phyloP scores from a whole-genome alignment of 2,113 vertebrate species.

The Amphilophus citrinellus region DNA sequence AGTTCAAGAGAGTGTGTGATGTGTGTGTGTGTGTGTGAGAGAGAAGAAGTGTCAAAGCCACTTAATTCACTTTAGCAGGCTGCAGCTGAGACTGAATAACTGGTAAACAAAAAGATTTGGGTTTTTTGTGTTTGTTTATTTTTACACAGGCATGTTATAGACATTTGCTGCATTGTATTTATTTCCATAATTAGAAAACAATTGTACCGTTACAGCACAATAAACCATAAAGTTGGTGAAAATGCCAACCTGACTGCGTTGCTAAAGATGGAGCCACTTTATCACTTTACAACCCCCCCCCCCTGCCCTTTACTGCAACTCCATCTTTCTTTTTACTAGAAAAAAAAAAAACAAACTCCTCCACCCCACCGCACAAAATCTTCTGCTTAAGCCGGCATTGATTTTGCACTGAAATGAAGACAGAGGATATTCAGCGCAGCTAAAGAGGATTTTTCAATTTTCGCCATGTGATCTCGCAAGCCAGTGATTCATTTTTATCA shows the following conservation, averaged over 20 bases:
- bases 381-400: slow-evolving; percentile 44
- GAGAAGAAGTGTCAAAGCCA: neutral
- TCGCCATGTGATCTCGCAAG: slow-evolving; percentile 29
- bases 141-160: rapidly evolving
- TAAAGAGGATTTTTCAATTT: slow-evolving; percentile 47
- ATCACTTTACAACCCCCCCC: slow-evolving; percentile 6
- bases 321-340: slow-evolving; percentile 32
- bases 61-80: neutral
- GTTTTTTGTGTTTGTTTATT: neutral
- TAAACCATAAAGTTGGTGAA: slow-evolving; percentile 21
- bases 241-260: slow-evolving; percentile 21
- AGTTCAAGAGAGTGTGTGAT: neutral
- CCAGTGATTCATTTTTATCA: slow-evolving; percentile 41
- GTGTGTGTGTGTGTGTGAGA: neutral
- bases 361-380: neutral
- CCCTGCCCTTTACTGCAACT: slow-evolving; percentile 28
- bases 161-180: neutral
- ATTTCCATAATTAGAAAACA: slow-evolving; percentile 38
- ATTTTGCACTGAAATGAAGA: slow-evolving; percentile 72
- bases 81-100: slow-evolving; percentile 3
- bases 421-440: slow-evolving; percentile 48
- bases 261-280: slow-evolving; percentile 8
- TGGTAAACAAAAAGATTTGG: neutral
- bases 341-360: neutral
- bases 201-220: slow-evolving; percentile 9